Base-by-base conservation (phyloP, 2,113 vertebrate species). In the Tetraodon nigroviridis region DNA sequence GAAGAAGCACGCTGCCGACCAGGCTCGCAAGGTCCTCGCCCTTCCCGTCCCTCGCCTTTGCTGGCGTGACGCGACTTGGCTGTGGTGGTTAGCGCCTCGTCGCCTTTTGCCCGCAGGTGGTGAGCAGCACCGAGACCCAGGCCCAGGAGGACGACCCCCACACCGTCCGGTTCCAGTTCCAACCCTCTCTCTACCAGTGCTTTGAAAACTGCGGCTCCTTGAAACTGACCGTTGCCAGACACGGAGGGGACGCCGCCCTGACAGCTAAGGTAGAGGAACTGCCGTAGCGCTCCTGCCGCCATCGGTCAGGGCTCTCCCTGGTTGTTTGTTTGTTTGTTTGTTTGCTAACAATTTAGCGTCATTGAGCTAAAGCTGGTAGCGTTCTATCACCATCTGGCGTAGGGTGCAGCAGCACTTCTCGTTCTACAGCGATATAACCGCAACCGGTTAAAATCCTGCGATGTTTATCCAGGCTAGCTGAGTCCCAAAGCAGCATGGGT, bases 131-230 rank as follows among this genome's bases (percentile, higher is more conserved):
- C 6, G 89, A 91, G 73, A 82, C 82, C 2, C 83, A 71, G 17
- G 75, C 85, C 22, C 91, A 88, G 73, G 90, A 91, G 67, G 81
- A 90, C 2, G 90, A 92, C 59, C 91, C 89, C 20, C 74, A 83
- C 66, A 90, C 89, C 56, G 80, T 86, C 15, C 72, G 84, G 44
- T 64, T 93, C 37, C 86, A 86, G 42, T 93, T 93, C 20, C 86
- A 93, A 41, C 92, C 90, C 1, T 46, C 88, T 0, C 66, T 87
- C 58, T 93, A 93, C 72, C 91, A 93, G 83, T 93, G 92, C 81
- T 92, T 93, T 14, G 92, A 93, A 77, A 93, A 93, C 87, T 93
- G 92, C 18, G 92, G 92, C 55, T 90, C 91, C 1, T 83, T 93
- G 45, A 90, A 90, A 46, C 88, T 93, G 73, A 89, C 89, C 0